These are phyloP conservation scores for Spea bombifrons DNA, from an alignment of 2,113 vertebrate species.

Conservation along the genomic window DNA sequence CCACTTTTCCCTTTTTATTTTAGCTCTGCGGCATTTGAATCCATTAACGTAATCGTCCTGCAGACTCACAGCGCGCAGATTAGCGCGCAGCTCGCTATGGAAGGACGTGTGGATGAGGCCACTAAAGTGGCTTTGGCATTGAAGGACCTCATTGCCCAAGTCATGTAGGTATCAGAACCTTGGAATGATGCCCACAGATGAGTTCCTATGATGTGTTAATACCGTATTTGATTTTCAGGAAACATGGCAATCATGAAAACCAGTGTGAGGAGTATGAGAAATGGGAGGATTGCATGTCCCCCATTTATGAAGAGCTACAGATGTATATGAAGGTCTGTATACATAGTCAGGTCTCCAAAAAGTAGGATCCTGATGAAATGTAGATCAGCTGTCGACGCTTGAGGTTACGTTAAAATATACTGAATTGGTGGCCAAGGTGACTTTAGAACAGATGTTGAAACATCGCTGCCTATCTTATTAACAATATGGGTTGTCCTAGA, in stretches of 20 bases:
- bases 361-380: background rate
- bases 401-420: too few species aligned
- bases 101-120: conserved; percentile 67
- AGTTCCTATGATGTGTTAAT: too few species aligned
- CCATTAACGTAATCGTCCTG: conserved; percentile 65
- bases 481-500: too few species aligned
- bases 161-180: conserved; percentile 58
- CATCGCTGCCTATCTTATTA: too few species aligned
- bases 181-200: too few species aligned
- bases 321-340: conserved; percentile 16
- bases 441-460: too few species aligned
- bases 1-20: conserved; percentile 11
- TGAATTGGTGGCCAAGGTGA: too few species aligned
- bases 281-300: conserved; percentile 30
- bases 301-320: conserved; percentile 36
- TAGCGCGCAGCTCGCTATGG: conserved; percentile 68
- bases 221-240: conserved; percentile 1
- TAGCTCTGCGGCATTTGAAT: conserved; percentile 58
- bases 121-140: conserved; percentile 62
- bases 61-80: conserved; percentile 71
- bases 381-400: too few species aligned
- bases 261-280: conserved; percentile 11
- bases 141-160: conserved; percentile 60
- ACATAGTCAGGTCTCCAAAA: too few species aligned
- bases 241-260: conserved; percentile 12